Percentiles rank a stretch among this genome's conserved stretches.
Conservation (phyloP, 2,888 invertebrate genomes). For the Dioctria linearis region DNA sequence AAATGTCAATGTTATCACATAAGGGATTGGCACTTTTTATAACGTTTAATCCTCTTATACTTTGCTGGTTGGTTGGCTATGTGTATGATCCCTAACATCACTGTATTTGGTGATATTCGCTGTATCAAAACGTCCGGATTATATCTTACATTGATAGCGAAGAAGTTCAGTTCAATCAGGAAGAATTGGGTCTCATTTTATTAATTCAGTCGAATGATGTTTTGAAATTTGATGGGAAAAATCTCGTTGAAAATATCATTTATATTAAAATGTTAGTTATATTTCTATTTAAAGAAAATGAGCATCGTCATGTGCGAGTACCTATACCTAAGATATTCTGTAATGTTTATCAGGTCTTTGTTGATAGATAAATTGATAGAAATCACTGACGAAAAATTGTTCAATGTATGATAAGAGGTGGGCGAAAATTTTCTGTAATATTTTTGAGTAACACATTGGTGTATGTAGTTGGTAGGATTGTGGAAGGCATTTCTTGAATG, state of each 20-base stretch:
- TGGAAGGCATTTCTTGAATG: no score
- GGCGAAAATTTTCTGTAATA: no score
- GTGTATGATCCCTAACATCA: slow-evolving; percentile 53
- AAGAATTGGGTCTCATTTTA: slow-evolving; percentile 51
- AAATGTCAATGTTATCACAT: slow-evolving; percentile 57
- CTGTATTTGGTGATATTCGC: slow-evolving; percentile 54
- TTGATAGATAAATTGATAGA: no score
- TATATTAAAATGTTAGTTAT: no score
- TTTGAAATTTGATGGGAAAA: slow-evolving; percentile 40
- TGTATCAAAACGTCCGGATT: slow-evolving; percentile 53
- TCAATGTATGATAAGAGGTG: no score
- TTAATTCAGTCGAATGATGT: slow-evolving; percentile 1
- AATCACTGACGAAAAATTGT: no score
- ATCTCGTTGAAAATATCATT: slow-evolving; percentile 13
- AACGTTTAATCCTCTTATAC: slow-evolving; percentile 57
- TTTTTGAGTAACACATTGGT: no score
- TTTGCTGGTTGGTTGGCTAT: slow-evolving; percentile 35
- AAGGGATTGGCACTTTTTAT: slow-evolving; percentile 58
- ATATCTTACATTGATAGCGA: slow-evolving; percentile 40
- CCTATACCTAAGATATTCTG: no score
- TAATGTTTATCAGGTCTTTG: no score
- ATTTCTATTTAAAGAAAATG: no score
- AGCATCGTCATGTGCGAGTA: no score
- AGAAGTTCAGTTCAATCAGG: slow-evolving; percentile 42
- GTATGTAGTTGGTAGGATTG: no score